Evolutionary conservation across 92 coral and sea anemone species (phyloP), one percentile per base, ranked within the genome.

Genomic region (Parazoanthus swiftii): DNA sequence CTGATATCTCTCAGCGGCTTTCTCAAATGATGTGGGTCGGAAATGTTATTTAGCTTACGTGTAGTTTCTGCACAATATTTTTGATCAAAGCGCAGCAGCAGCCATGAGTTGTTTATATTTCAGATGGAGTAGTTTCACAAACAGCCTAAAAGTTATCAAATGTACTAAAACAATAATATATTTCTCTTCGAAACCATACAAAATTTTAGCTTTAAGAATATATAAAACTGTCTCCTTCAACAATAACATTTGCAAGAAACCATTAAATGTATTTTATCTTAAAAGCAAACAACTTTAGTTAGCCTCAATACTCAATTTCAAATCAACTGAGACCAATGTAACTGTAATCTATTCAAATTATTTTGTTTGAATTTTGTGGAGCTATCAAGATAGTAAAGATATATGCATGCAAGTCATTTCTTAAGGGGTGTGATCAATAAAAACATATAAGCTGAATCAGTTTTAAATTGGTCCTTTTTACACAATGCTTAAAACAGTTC

Each of bases 61-160:
- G 79, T 36, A 74, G n/a, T 29, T 74, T 37, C 13, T 76, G 54
- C 11, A 36, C 51, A 76, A 39, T 76, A 76, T 39, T 76, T 39
- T 39, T 18, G n/a, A 76, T 76, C 80, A 37, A 48, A 76, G n/a
- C 46, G 10, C 80, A 39, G 46, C 51, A 76, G 46, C 50, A 76
- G 21, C 26, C 35, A n/a, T 0, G 14, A 25, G 54, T 37, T 76
- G 80, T 76, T 76, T 76, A 76, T 76, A 36, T 37, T 76, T 39
- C 15, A 23, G 26, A 43, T 18, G 50, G 14, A 75, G n/a, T 37
- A 39, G 46, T 76, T 76, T 76, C 80, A 76, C 51, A 38, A 21
- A 76, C 48, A 76, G 46, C 80, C 76, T 39, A 37, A 76, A 76
- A 76, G 46, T 76, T 76, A 76, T 76, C 80, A 44, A 76, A 39